A percentile compares a stretch with the other conserved stretches of the same genome.
Conservation (phyloP, 2,888 invertebrate species). For the Cheiracanthium punctorium region DNA sequence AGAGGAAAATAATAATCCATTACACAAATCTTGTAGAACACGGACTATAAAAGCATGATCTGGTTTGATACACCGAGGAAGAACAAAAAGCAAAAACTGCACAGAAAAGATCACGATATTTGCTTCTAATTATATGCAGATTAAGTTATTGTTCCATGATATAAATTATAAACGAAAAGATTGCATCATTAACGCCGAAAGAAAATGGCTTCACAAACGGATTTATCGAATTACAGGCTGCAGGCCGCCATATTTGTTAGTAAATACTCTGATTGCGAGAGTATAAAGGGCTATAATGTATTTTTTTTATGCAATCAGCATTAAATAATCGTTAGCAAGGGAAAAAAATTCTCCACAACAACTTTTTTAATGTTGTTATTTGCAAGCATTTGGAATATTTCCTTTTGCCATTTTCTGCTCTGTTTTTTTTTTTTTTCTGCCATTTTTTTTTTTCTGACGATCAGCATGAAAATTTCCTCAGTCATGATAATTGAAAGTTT, state of each 20-base stretch:
- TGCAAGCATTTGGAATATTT: neutral
- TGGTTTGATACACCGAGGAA: constrained; percentile 29
- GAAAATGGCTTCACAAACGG: neutral
- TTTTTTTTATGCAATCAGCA: constrained; percentile 28
- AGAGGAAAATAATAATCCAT: neutral
- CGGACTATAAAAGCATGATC: constrained; percentile 19
- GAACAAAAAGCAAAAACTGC: neutral
- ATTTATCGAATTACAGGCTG: constrained; percentile 35
- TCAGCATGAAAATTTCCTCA: neutral
- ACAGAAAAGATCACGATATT: neutral
- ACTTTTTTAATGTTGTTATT: neutral
- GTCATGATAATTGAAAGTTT: constrained; percentile 23
- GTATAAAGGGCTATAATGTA: neutral
- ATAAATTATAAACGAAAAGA: constrained; percentile 32
- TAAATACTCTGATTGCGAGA: constrained; percentile 28
- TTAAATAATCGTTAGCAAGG: constrained; percentile 33
- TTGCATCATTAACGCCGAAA: constrained; percentile 9
- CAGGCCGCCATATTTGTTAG: constrained; percentile 43
- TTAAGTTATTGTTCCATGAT: constrained; percentile 52
- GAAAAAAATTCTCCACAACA: neutral
- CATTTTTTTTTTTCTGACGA: neutral
- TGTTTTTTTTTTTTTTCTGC: neutral
- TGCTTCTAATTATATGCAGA: constrained; percentile 54
- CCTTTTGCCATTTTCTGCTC: constrained; percentile 4
- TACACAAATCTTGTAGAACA: neutral